Base-by-base conservation (phyloP, 2,113 vertebrate species). In the Hystrix brachyura region DNA sequence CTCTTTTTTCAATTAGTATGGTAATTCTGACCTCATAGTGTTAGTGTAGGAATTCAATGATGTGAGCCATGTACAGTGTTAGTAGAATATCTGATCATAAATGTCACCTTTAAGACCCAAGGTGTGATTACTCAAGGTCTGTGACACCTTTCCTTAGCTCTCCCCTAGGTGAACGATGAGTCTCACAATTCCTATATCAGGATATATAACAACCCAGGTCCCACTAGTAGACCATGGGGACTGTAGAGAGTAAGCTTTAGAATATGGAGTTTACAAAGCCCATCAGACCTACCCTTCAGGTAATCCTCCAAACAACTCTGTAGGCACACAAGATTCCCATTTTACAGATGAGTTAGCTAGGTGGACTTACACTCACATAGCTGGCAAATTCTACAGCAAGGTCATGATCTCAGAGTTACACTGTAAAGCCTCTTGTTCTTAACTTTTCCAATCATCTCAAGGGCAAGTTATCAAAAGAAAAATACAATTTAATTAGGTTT, bases 381-480 rank as follows among this genome's bases (percentile, higher is more conserved):
- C 53, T 71, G 62, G 19, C 82, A 90, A 80, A 59, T 83, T 38
- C 27, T 34, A 76, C 85, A 96, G 46, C 32, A 89, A 94, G 65
- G 43, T 43, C 57, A 74, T 79, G 25, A 64, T 32, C 23, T 64
- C 62, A 80, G 57, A 92, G 51, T 76, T 95, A 64, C 19, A 43
- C 21, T 84, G 53, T 83, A 38, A 78, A 82, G 57, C 25, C 9
- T 48, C 53, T 94, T 67, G 29, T n/a, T 92, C 53, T 97, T 92
- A 93, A 93, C 78, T 62, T 81, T 32, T 85, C 55, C 74, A 79
- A 59, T 94, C 53, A 97, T 87, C 84, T 97, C 59, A 78, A 95
- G 90, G 38, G 67, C 85, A 95, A 92, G 43, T 84, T 96, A 89
- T 76, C 71, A 82, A 89, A 97, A 64, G 79, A 82, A 96, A 95